Evolutionary conservation across 2,888 invertebrate species (phyloP).

Genomic region (Tineola bisselliella): DNA sequence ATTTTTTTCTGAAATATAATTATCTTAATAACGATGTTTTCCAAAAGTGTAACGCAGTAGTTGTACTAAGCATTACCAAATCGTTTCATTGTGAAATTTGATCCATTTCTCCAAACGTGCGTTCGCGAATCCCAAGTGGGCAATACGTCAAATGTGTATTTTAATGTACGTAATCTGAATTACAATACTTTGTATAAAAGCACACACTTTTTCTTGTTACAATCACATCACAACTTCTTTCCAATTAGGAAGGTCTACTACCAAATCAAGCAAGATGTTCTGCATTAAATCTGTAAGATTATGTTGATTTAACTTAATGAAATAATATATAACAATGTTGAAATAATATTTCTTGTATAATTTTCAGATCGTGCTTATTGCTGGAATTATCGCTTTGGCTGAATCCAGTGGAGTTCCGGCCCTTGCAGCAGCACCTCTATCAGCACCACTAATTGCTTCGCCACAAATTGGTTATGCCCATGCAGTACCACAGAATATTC

Average conservation of each 20-base stretch:
- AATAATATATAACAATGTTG: not conserved
- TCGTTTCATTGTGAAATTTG: conserved; percentile 42
- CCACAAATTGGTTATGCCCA: conserved; percentile 67
- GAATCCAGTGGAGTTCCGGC: conserved; percentile 42
- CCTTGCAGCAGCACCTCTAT: conserved; percentile 30
- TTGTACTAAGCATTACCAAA: not conserved
- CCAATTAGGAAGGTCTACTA: conserved; percentile 53
- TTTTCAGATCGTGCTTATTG: conserved; percentile 52
- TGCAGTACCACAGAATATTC: conserved; percentile 70
- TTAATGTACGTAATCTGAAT: conserved; percentile 48
- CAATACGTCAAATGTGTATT: conserved; percentile 55
- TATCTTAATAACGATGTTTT: not conserved
- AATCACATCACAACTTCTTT: conserved; percentile 55
- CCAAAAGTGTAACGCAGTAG: too few relatives aligned
- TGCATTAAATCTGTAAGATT: conserved; percentile 59
- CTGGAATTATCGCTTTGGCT: conserved; percentile 35
- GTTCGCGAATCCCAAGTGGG: conserved; percentile 57
- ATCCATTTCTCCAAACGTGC: conserved; percentile 58
- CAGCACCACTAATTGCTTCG: conserved; percentile 59
- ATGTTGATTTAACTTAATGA: not conserved
- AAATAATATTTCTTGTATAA: not conserved
- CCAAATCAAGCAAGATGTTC: conserved; percentile 54
- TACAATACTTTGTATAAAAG: conserved; percentile 59
- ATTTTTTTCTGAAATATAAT: not conserved
- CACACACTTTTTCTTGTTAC: conserved; percentile 35